Conservation (phyloP, 2,888 invertebrate genomes). For the Acanthococcus lagerstroemiae region DNA sequence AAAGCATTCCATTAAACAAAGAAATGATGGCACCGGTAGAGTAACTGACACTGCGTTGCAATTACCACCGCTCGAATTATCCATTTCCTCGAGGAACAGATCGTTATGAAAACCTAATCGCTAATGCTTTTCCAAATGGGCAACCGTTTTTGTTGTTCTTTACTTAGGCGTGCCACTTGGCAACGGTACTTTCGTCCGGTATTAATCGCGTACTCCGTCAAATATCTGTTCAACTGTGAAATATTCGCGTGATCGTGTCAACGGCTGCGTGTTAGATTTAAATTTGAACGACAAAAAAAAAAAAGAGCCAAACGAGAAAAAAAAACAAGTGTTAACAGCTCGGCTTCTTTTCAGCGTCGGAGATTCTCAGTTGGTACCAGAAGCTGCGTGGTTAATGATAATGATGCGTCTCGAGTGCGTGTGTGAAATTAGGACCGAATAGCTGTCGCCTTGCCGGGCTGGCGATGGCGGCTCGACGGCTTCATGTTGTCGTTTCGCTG, state of each 20-base stretch:
- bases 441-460: too few relatives aligned
- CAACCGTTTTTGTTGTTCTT: background rate
- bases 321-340: too few relatives aligned
- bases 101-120: slow-evolving; percentile 26
- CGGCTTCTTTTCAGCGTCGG: too few relatives aligned
- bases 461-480: too few relatives aligned
- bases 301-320: background rate
- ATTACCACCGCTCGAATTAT: slow-evolving; percentile 13
- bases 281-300: too few relatives aligned
- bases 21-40: slow-evolving; percentile 11
- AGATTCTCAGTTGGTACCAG: too few relatives aligned
- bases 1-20: slow-evolving; percentile 29
- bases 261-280: background rate
- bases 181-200: slow-evolving; percentile 3
- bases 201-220: background rate
- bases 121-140: slow-evolving; percentile 5
- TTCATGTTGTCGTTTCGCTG: too few relatives aligned
- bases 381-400: too few relatives aligned
- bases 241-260: background rate
- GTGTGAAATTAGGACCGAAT: too few relatives aligned
- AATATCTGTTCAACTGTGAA: background rate
- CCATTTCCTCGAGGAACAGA: slow-evolving; percentile 7
- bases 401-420: too few relatives aligned
- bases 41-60: slow-evolving; percentile 8
- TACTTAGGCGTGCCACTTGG: background rate